Evolutionary conservation across 2,113 vertebrate genomes (phyloP), one percentile per base, ranked within the genome.

Genomic region (Phylloscopus trochilus): DNA sequence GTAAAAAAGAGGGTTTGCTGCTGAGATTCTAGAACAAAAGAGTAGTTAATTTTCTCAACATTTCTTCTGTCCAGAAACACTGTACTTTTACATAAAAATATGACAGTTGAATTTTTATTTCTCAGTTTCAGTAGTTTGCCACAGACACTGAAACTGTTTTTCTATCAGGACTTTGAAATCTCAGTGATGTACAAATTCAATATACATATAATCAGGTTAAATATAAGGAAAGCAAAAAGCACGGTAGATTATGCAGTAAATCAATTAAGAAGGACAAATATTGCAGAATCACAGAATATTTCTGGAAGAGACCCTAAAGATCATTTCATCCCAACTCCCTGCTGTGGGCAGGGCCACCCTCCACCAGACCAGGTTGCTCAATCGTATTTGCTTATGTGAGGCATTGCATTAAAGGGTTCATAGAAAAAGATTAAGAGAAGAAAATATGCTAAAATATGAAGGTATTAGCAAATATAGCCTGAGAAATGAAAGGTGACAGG

Each of bases 131-230:
- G 70, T 94, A 55, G 44, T 86, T 64, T 93, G 58, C 68, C 51
- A 44, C 30, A 90, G 93, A 96, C 86, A 90, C 53, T 75, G 73
- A 92, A 97, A 93, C 58, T 63, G 67, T 59, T 92, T 96, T 93
- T 90, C 4, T 11, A 27, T 55, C 86, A 75, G 83, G 90, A 76
- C 53, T 82, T 70, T 55, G 41, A 95, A 96, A 89, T 43, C 63
- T 76, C 18, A 83, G 44, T 41, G 80, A 87, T 9, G 7, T 23
- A 64, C 14, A 83, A 87, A 58, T 55, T 55, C 83, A 46, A n/a
- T 35, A 31, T n/a, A 18, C 1, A 24, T 18, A 56, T 23, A 18
- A 73, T 18, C 26, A 62, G 31, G 7, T 77, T 70, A 78, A 67
- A 27, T 58, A 35, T 6, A 63, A 67, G 73, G 52, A 69, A 92